Evolutionary conservation across 2,888 invertebrate species (phyloP).

Genomic region (Sarcophaga carnaria): DNA sequence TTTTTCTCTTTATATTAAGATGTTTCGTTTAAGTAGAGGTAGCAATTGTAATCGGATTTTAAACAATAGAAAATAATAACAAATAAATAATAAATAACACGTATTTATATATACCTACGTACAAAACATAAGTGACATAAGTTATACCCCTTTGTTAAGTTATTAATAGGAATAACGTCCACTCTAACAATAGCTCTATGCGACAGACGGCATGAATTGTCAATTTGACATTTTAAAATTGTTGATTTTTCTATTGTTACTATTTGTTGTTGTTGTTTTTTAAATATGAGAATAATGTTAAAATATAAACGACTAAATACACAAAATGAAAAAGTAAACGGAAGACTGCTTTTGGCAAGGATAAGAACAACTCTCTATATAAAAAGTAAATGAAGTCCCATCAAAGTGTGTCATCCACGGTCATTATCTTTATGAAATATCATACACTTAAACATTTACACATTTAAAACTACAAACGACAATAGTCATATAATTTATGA

Average conservation of each 20-base stretch:
- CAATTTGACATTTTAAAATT: conserved; percentile 51
- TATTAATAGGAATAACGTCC: not conserved
- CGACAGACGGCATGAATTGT: conserved; percentile 31
- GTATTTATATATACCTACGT: too few relatives aligned
- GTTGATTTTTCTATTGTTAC: conserved; percentile 26
- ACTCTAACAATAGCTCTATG: not conserved
- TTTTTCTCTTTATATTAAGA: not conserved
- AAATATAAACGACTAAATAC: not conserved
- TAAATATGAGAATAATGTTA: not conserved
- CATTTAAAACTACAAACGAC: conserved; percentile 42
- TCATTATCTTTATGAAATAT: conserved; percentile 57
- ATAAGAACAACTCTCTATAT: not conserved
- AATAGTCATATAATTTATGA: conserved; percentile 62
- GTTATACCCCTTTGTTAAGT: conserved; percentile 15
- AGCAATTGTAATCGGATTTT: conserved; percentile 2
- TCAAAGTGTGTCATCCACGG: conserved; percentile 65
- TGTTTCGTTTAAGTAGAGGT: not conserved
- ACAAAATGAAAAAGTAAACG: not conserved
- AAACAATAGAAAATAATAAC: not conserved
- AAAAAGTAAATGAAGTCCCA: conserved; percentile 37
- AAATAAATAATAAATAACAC: too few relatives aligned
- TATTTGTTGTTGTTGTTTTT: not conserved
- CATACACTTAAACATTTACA: conserved; percentile 16
- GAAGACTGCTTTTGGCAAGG: conserved; percentile 18
- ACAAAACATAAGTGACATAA: not conserved